Evolutionary conservation across 2,113 vertebrate species (phyloP), one percentile per base, ranked within the genome.

Genomic region (Anguilla rostrata): DNA sequence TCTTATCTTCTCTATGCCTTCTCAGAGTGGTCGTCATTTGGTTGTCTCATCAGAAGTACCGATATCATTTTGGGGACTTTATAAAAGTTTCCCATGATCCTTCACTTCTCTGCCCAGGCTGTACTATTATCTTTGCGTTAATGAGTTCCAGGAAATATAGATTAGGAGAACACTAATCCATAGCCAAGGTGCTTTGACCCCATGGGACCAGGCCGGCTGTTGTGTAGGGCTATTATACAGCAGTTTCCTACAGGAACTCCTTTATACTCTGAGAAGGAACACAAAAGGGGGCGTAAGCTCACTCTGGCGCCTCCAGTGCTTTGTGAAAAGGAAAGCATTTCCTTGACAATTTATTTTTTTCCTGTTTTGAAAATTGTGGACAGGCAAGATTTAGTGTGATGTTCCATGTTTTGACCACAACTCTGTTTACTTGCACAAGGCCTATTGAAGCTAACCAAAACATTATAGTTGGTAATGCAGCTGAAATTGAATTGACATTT

Each of bases 381-480:
- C 3, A 81, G 41, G 41, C 18, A 81, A 43, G 39, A 81, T 81
- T 41, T 43, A 34, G 34, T 43, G 5, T 22, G 79, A 81, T 41
- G 39, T 81, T 81, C 79, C 79, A 40, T 43, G 79, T 43, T 81
- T 81, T 81, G 39, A 81, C 79, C 79, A 43, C 79, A 81, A 22
- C 39, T 41, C 39, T 43, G 16, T 43, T 81, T 43, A 41, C 71
- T 11, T 12, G 26, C 71, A 2, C 71, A 75, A 26, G 71, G 71
- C n/a, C n/a, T 75, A 26, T 34, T 29, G 71, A 75, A 75, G 71
- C 29, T 29, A 75, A 75, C 71, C n/a, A 34, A n/a, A 29, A n/a
- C 9, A 34, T 75, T 75, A 66, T 66, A 66, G 60, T 26, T 22
- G n/a, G 5, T 75, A 75, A 75, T 14, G n/a, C 29, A 22, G 18